phyloP scores from a whole-genome alignment of 2,888 invertebrate species.

The Melitaea athalia region DNA sequence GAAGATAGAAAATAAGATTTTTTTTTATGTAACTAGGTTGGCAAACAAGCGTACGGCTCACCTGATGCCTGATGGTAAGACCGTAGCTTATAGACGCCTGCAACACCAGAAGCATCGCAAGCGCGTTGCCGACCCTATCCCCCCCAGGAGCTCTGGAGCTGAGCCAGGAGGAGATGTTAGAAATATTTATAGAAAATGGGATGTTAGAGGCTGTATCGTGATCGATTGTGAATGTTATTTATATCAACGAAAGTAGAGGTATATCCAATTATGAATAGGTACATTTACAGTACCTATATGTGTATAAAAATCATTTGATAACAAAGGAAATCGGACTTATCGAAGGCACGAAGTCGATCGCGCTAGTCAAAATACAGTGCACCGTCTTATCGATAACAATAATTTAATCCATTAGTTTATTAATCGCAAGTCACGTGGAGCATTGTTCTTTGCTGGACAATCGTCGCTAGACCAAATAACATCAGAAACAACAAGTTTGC shows the following conservation, averaged over 20 bases:
- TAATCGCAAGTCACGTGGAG: constrained; percentile 63
- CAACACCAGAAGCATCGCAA: too few relatives aligned
- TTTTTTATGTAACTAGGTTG: too few relatives aligned
- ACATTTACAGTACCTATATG: constrained; percentile 40
- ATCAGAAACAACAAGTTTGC: constrained; percentile 50
- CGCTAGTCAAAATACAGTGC: constrained; percentile 76
- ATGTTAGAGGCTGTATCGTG: too few relatives aligned
- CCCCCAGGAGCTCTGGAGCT: too few relatives aligned
- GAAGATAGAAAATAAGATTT: too few relatives aligned
- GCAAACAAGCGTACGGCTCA: too few relatives aligned
- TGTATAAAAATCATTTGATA: constrained; percentile 61
- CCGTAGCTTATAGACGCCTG: too few relatives aligned
- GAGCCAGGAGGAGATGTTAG: too few relatives aligned
- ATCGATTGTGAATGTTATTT: too few relatives aligned
- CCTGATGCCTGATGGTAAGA: too few relatives aligned
- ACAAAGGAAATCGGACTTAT: constrained; percentile 69
- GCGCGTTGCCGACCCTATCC: too few relatives aligned
- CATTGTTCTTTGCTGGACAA: constrained; percentile 76
- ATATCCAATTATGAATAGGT: constrained; percentile 37
- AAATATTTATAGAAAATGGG: too few relatives aligned
- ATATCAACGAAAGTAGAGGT: not conserved
- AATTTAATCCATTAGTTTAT: constrained; percentile 76
- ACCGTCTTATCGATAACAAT: constrained; percentile 55
- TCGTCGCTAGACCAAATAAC: constrained; percentile 79
- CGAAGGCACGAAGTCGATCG: constrained; percentile 70